Conservation (phyloP, 53 echinoderm and acorn worm species). For the Holothuria scabra region DNA sequence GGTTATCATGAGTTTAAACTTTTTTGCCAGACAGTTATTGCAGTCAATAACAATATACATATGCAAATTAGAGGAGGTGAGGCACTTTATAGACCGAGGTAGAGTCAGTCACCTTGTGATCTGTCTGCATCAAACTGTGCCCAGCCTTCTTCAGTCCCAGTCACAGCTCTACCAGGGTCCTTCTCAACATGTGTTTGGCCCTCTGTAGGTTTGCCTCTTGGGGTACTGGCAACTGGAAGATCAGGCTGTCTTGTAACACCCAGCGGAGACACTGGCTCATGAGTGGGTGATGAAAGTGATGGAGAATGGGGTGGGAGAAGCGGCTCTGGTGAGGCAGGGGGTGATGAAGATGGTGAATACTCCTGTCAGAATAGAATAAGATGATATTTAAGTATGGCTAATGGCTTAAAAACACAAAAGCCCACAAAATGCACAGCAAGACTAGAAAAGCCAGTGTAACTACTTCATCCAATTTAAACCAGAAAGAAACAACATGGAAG, state of each 20-base stretch:
- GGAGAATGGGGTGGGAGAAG: background rate
- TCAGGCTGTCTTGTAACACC: background rate
- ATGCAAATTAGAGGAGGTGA: too few relatives aligned
- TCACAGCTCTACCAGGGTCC: background rate
- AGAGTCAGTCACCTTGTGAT: conserved; percentile 3
- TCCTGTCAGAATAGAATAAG: background rate
- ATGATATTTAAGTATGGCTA: too few relatives aligned
- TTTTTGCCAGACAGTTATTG: too few relatives aligned
- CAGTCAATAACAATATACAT: too few relatives aligned
- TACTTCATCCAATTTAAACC: too few relatives aligned
- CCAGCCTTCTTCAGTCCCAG: conserved; percentile 24
- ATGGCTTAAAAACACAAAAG: too few relatives aligned
- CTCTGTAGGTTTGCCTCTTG: background rate
- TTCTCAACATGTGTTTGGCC: too few relatives aligned
- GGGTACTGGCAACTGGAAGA: background rate
- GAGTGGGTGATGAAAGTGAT: background rate
- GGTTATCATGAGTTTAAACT: too few relatives aligned
- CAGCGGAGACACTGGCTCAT: background rate
- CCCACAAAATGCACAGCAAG: too few relatives aligned
- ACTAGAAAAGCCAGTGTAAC: too few relatives aligned
- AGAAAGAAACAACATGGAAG: too few relatives aligned
- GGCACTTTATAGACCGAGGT: too few relatives aligned
- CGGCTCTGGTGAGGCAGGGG: conserved; percentile 22
- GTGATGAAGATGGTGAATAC: conserved; percentile 26
- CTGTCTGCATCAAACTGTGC: conserved; percentile 19